Evolutionary conservation across 2,797 vertebrate genomes (phyloP).

Genomic region (Siniperca obscura): DNA sequence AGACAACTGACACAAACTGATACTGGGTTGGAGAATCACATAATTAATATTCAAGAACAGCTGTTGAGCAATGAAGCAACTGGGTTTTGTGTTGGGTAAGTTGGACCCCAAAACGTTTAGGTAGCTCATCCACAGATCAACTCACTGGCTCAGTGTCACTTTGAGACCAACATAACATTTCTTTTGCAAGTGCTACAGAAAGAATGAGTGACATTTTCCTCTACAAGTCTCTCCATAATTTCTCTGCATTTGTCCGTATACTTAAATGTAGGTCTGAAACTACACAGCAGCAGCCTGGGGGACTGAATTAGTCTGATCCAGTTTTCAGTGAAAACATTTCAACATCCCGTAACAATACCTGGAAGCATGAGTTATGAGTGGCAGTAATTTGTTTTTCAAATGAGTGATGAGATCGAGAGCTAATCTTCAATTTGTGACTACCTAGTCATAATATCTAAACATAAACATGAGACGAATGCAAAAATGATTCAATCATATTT

Average conservation of each 20-base stretch:
- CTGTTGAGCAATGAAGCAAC: constrained; percentile 68
- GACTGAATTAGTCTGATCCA: constrained; percentile 57
- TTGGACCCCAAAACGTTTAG: constrained; percentile 43
- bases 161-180: constrained; percentile 49
- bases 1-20: constrained; percentile 86
- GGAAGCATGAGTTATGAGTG: constrained; percentile 70
- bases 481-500: constrained; percentile 64
- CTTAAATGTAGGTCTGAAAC: constrained; percentile 51
- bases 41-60: constrained; percentile 70
- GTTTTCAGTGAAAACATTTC: constrained; percentile 62
- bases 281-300: constrained; percentile 56
- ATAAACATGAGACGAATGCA: constrained; percentile 65
- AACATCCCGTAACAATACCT: constrained; percentile 54
- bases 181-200: constrained; percentile 74
- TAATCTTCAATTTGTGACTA: constrained; percentile 60
- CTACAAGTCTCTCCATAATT: constrained; percentile 38
- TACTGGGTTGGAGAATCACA: constrained; percentile 85
- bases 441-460: constrained; percentile 63
- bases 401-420: constrained; percentile 46
- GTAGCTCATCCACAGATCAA: constrained; percentile 48
- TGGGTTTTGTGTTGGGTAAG: constrained; percentile 44
- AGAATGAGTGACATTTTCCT: constrained; percentile 41
- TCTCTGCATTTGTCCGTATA: constrained; percentile 35
- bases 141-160: constrained; percentile 42
- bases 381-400: constrained; percentile 64